phyloP scores from a whole-genome alignment of 2,113 vertebrate species.

The Vombatus ursinus region DNA sequence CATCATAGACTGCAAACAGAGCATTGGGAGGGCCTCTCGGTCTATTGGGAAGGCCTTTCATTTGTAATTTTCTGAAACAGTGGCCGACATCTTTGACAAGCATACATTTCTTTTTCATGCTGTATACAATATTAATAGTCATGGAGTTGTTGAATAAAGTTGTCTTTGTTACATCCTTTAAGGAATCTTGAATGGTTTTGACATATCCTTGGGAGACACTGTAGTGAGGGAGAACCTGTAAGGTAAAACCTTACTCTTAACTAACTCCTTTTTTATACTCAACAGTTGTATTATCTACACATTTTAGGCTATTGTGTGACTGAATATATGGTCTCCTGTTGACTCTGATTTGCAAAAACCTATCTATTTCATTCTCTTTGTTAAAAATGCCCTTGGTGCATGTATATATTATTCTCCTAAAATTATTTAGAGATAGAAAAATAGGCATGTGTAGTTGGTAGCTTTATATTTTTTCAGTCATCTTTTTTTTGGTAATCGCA shows the following conservation, averaged over 20 bases:
- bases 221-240: neutral
- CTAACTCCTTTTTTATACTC: neutral
- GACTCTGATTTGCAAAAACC: neutral
- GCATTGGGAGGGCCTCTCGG: neutral
- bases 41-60: neutral
- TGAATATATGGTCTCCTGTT: neutral
- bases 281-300: neutral
- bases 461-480: conserved; percentile 23
- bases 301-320: neutral
- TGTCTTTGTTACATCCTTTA: neutral
- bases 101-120: neutral
- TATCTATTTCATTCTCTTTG: neutral
- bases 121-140: neutral
- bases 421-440: conserved; percentile 7
- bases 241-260: neutral
- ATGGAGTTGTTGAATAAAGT: neutral
- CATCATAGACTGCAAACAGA: neutral
- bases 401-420: neutral
- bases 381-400: neutral
- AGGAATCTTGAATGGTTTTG: neutral
- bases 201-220: neutral
- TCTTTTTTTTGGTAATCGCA: conserved; percentile 23
- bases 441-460: conserved; percentile 2
- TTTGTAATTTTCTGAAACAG: neutral
- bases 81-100: neutral